Conservation (phyloP, 1,140 invertebrate genomes). For the Planococcus citri region DNA sequence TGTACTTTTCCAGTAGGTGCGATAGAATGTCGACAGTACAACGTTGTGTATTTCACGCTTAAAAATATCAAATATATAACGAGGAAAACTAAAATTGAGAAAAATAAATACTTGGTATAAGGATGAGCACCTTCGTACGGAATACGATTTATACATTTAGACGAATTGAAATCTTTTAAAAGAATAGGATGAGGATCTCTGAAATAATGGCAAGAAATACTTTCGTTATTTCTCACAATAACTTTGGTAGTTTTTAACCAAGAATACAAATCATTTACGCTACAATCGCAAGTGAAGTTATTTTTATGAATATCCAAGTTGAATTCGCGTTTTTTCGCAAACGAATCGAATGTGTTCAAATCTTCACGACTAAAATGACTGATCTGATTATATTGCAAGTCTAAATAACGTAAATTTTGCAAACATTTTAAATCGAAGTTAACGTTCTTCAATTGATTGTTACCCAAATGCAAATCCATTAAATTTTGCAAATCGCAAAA, state of each 20-base stretch:
- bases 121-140: background rate
- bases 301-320: slow-evolving; percentile 53
- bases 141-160: background rate
- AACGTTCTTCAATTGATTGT: slow-evolving; percentile 46
- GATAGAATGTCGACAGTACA: background rate
- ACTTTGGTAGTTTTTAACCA: slow-evolving; percentile 53
- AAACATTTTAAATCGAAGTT: slow-evolving; percentile 56
- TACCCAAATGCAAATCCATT: slow-evolving; percentile 52
- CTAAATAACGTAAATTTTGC: slow-evolving; percentile 50
- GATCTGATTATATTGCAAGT: slow-evolving; percentile 57
- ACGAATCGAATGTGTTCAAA: slow-evolving; percentile 43
- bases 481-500: slow-evolving; percentile 58
- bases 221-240: slow-evolving; percentile 43
- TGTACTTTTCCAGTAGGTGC: background rate
- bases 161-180: background rate
- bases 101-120: background rate
- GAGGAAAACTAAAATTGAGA: background rate
- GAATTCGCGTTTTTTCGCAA: slow-evolving; percentile 42
- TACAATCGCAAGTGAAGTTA: slow-evolving; percentile 53
- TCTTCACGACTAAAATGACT: slow-evolving; percentile 43
- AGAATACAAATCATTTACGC: slow-evolving; percentile 43
- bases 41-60: background rate
- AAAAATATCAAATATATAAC: background rate
- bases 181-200: background rate
- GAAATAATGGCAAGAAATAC: slow-evolving; percentile 36